Evolutionary conservation across 2,888 invertebrate genomes (phyloP), one percentile per base, ranked within the genome.

Genomic region (Hirtodrosophila duncani): DNA sequence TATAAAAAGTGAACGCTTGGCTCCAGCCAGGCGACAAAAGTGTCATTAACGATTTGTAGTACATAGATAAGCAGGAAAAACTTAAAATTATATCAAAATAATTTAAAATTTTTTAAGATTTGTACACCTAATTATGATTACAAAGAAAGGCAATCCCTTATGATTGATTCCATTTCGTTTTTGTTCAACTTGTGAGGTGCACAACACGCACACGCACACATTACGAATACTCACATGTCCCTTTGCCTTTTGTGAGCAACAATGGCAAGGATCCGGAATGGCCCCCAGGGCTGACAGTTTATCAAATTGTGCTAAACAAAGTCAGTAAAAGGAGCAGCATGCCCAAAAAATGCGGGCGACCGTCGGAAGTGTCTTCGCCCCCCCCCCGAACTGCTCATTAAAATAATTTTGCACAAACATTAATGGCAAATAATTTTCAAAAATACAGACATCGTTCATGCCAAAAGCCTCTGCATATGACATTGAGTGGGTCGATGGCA

Each of bases 331-430:
- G 59, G 46, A 63, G 63, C 66, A 72, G 46, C 64, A n/a, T 69
- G 67, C 43, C 46, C 29, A 44, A 31, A 62, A 49, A 57, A 38
- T 30, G 44, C 41, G 24, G 30, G 31, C 17, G 36, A 20, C 29
- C 24, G 36, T 30, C 14, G 14, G 21, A 16, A 11, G 5, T 36
- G 59, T 10, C 24, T 30, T 20, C 16, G 18, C 13, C 18, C 26
- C 43, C 52, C 58, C 52, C 56, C 44, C 53, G 49, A 52, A 48
- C 41, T 53, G 77, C 77, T 72, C 72, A 72, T 72, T 72, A 78
- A 74, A 72, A 74, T 78, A 78, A 63, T 78, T 71, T 67, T 45
- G 74, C 74, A 63, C 78, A 78, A 67, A 65, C 78, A 72, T 72
- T 72, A 75, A 71, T 65, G 65, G 65, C 60, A 65, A 72, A 72